phyloP scores from a whole-genome alignment of 2,888 invertebrate genomes.

The Keiferia lycopersicella region DNA sequence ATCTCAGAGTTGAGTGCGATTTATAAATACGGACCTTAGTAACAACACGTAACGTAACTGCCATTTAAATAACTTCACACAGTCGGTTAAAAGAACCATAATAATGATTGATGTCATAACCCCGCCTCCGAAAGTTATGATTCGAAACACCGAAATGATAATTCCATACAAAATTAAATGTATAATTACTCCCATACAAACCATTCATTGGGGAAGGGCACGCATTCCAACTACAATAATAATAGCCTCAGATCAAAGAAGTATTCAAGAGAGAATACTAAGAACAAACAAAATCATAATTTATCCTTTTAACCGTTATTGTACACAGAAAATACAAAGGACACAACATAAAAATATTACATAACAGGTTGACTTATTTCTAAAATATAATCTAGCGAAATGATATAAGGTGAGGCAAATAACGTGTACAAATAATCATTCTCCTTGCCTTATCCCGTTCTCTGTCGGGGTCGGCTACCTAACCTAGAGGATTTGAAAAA shows the following conservation, averaged over 20 bases:
- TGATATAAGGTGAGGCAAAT: no score
- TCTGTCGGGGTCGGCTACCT: no score
- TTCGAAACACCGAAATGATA: constrained; percentile 1
- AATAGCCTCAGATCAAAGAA: background rate
- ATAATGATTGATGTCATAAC: constrained; percentile 6
- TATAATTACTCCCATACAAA: constrained; percentile 2
- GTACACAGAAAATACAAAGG: no score
- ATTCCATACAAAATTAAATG: background rate
- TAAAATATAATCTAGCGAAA: no score
- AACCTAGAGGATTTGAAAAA: no score
- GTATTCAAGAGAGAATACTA: background rate
- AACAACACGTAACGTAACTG: background rate
- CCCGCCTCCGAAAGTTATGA: background rate
- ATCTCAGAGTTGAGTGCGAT: no score
- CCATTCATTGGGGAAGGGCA: background rate
- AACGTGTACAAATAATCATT: no score
- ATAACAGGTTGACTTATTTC: no score
- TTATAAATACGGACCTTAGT: no score
- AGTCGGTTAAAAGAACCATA: background rate
- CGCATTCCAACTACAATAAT: background rate
- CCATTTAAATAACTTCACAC: background rate
- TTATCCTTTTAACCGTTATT: no score
- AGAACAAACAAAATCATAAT: background rate
- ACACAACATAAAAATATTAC: no score
- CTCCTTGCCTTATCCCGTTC: no score